Evolutionary conservation across 1,140 invertebrate species (phyloP).

Genomic region (Drosophila punjabiensis): DNA sequence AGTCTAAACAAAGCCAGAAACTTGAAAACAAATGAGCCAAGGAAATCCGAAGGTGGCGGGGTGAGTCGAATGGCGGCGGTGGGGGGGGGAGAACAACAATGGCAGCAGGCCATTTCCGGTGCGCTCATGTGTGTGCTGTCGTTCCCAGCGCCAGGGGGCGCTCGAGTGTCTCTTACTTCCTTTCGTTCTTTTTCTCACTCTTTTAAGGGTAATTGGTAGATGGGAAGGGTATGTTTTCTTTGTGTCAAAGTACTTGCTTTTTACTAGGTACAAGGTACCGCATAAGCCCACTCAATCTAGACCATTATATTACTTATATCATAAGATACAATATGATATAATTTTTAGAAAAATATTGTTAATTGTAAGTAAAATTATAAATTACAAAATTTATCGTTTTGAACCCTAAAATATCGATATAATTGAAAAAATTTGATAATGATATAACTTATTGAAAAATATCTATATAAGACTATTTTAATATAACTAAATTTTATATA

Average conservation of each 20-base stretch:
- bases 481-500: too few relatives aligned
- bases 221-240: not conserved
- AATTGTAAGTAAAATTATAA: too few relatives aligned
- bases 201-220: too few relatives aligned
- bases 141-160: constrained; percentile 59
- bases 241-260: not conserved
- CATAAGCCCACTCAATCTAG: not conserved
- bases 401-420: too few relatives aligned
- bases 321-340: too few relatives aligned
- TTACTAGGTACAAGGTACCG: too few relatives aligned
- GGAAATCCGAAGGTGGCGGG: not conserved
- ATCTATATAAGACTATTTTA: too few relatives aligned
- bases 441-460: too few relatives aligned
- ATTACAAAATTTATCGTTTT: too few relatives aligned
- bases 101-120: constrained; percentile 74
- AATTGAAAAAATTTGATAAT: too few relatives aligned
- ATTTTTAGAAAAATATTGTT: too few relatives aligned
- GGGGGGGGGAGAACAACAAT: constrained; percentile 39
- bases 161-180: constrained; percentile 36
- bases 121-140: constrained; percentile 51
- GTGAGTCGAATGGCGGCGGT: not conserved
- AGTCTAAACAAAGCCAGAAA: constrained; percentile 65
- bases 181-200: not conserved
- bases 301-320: not conserved
- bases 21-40: constrained; percentile 71